Evolutionary conservation across 2,888 invertebrate species (phyloP), one percentile per base, ranked within the genome.

Genomic region (Coleophora deauratella): DNA sequence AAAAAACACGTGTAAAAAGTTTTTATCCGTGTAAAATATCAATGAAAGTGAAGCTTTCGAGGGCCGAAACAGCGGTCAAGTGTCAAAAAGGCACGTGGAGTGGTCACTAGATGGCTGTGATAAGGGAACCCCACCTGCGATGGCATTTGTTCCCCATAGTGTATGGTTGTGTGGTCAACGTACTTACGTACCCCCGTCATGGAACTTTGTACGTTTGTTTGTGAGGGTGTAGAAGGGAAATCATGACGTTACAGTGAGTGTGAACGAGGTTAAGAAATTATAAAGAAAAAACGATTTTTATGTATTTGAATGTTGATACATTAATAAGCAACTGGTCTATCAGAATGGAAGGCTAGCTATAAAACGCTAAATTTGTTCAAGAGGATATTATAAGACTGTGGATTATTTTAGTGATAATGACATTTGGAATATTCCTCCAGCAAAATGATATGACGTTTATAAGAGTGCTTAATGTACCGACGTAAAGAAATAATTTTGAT

Each of bases 71-170:
- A 57, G 41, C 55, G 60, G 65, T 66, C 62, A 69, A 70, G 74
- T 75, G 78, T 77, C 76, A 74, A 74, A 75, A 75, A 75, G 63
- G 66, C 71, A 68, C 66, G 68, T 72, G 66, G 67, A 77, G 71
- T 72, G 72, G 72, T 66, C 72, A 72, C 57, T 55, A 67, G 81
- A 80, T 82, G 62, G 69, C 53, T 52, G 66, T 64, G 74, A 75
- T 72, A 72, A 66, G 54, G 46, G 40, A 54, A 62, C 74, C 76
- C 72, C 67, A 72, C 72, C 71, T 68, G 69, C 62, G 64, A 57
- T 53, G 28, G 12, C 11, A 30, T 30, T 13, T 14, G 28, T 45
- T 41, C 35, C 35, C 35, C 21, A 21, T 6, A n/a, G n/a, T n/a
- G n/a, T n/a, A 21, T 6, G 21, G 21, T 21, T 21, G 21, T 6